Percentiles rank a stretch among this genome's conserved stretches.
These are phyloP conservation scores for Psittacula cyanocephala DNA, from an alignment of 2,113 vertebrate genomes.

Conservation along the genomic window DNA sequence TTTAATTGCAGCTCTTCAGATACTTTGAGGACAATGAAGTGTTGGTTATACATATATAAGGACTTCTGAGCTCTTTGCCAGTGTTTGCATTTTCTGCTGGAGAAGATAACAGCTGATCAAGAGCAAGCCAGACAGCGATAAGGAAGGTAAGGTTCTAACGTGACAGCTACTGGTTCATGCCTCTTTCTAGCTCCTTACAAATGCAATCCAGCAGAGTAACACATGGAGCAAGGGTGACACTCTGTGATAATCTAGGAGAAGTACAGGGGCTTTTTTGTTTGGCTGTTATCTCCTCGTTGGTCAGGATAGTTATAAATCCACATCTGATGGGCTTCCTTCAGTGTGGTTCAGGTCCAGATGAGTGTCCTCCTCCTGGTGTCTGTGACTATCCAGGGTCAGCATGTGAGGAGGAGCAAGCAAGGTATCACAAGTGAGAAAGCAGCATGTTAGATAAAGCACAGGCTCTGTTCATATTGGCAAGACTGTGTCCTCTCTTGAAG, in stretches of 20 bases:
- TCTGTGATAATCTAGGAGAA: not conserved
- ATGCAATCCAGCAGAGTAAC: not conserved
- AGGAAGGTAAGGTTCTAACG: not conserved
- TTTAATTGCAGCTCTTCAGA: not conserved
- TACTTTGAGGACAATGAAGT: not conserved
- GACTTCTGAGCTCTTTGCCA: not conserved
- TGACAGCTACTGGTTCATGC: not conserved
- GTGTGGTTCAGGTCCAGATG: fast-evolving
- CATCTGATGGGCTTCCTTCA: fast-evolving
- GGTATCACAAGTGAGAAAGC: not conserved
- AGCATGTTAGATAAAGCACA: fast-evolving
- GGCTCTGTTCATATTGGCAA: not conserved
- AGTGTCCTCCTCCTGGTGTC: not conserved
- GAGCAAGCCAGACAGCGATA: not conserved
- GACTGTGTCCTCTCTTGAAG: not conserved
- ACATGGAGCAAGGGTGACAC: not conserved
- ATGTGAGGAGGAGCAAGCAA: not conserved
- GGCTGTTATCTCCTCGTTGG: fast-evolving
- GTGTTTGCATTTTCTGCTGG: not conserved
- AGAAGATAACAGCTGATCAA: fast-evolving
- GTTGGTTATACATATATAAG: fast-evolving
- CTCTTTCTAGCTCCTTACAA: not conserved
- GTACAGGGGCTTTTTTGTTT: not conserved
- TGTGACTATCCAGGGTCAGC: not conserved
- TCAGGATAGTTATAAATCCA: fast-evolving